Base-by-base conservation (phyloP, 2,113 vertebrate genomes). In the Eulemur macaco region DNA sequence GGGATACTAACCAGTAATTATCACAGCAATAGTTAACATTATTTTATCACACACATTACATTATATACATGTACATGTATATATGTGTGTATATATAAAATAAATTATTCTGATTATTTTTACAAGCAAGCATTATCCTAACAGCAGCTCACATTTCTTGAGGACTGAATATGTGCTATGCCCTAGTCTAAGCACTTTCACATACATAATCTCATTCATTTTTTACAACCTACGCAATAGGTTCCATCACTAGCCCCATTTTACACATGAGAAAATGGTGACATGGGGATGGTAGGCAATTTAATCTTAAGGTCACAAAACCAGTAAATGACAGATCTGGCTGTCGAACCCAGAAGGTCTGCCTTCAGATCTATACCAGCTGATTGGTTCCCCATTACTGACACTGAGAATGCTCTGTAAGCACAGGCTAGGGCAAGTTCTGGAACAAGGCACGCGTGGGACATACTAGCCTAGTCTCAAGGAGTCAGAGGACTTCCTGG, bases 401-500 rank as follows among this genome's bases (percentile, higher is more conserved):
- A n/a, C 37, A 2, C 27, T 15, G 15, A 54, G 37, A 34, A 10
- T 1, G 47, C 39, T 71, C 50, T 15, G 18, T 9, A 4, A 86
- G 5, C 4, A 6, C 4, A 8, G 50, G 21, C 76, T 2, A 47
- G 20, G 4, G 23, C 27, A 78, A 7, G 27, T 54, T 66, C 81
- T 5, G 17, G 54, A 56, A 3, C 3, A 10, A 20, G 25, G 58
- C 17, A 58, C 20, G 15, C 3, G 0, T 3, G n/a, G 60, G 11
- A 27, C 42, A 6, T 17, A 8, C 39, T 3, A 45, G 73, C 63
- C 21, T n/a, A 8, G 25, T 17, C 87, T 52, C 29, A 5, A 27
- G 47, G 34, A 76, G 18, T 60, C 0, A 54, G 21, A 45, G 42
- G 6, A n/a, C 25, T 58, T 27, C 11, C 69, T 52, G 52, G 63